A percentile compares a stretch with the other conserved stretches of the same genome.
phyloP scores from a whole-genome alignment of 2,888 invertebrate genomes.

The Xestoiulus laeticollis region DNA sequence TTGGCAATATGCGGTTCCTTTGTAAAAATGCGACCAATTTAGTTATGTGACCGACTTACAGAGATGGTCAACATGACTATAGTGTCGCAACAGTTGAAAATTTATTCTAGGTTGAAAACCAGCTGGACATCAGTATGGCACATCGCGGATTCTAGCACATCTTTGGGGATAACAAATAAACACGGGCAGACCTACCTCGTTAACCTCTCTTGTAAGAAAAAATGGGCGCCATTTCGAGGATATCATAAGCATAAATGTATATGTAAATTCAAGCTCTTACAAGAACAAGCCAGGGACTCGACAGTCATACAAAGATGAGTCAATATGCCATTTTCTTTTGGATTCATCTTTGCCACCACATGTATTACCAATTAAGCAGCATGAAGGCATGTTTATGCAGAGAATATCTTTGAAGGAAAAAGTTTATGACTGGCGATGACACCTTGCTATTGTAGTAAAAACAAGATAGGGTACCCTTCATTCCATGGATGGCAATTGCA shows the following conservation, averaged over 20 bases:
- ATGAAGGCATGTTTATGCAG: conserved; percentile 29
- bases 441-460: conserved; percentile 23
- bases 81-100: background rate
- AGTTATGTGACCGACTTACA: conserved; percentile 2
- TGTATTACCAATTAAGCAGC: conserved; percentile 7
- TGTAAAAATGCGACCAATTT: background rate
- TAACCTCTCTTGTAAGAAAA: conserved; percentile 3
- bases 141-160: background rate
- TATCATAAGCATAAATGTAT: too few species aligned
- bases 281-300: background rate
- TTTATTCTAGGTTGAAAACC: background rate
- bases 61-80: background rate
- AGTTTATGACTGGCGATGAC: conserved; percentile 28
- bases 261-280: background rate
- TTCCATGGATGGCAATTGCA: background rate
- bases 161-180: background rate
- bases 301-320: background rate
- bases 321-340: background rate
- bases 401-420: conserved; percentile 15
- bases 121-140: background rate
- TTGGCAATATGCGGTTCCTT: background rate
- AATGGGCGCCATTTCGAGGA: background rate
- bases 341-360: conserved; percentile 9
- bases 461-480: background rate
- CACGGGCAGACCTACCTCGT: background rate